Percentiles rank a stretch among this genome's conserved stretches.
Evolutionary conservation across 1,140 invertebrate species (phyloP).

Genomic region (Calephelis nemesis): DNA sequence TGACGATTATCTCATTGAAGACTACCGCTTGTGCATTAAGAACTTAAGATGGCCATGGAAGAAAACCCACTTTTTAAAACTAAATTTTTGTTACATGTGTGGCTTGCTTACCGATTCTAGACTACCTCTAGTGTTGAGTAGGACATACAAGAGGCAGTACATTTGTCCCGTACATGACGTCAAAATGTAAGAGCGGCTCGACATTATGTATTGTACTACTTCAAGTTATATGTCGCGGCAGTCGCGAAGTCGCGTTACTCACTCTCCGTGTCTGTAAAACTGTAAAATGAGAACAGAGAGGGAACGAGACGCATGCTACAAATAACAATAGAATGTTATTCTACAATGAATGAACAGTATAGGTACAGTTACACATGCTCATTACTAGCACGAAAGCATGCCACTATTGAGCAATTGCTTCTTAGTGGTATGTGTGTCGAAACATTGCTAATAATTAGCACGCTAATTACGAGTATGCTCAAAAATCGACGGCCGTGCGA

Average conservation of each 20-base stretch:
- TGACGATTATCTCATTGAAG: constrained; percentile 8
- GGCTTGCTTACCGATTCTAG: constrained; percentile 13
- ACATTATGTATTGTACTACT: not conserved
- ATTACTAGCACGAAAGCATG: too few species aligned
- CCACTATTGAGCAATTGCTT: too few species aligned
- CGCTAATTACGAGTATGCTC: too few species aligned
- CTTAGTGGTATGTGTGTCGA: too few species aligned
- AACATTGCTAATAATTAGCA: too few species aligned
- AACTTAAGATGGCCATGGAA: not conserved
- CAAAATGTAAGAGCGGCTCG: not conserved
- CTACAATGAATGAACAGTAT: too few species aligned
- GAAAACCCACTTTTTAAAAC: constrained; percentile 6
- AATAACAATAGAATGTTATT: not conserved
- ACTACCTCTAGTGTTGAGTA: not conserved
- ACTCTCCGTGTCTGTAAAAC: not conserved
- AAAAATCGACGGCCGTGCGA: too few species aligned
- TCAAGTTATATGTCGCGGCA: not conserved
- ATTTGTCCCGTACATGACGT: not conserved
- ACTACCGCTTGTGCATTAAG: constrained; percentile 4
- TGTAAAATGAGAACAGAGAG: too few species aligned
- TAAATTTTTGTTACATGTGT: constrained; percentile 7
- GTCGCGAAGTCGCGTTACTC: not conserved
- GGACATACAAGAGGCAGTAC: not conserved
- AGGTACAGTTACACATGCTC: too few species aligned
- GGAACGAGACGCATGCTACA: not conserved